These are phyloP conservation scores for Caenorhabditis becei DNA, from an alignment of 2,888 invertebrate genomes.

Conservation along the genomic window DNA sequence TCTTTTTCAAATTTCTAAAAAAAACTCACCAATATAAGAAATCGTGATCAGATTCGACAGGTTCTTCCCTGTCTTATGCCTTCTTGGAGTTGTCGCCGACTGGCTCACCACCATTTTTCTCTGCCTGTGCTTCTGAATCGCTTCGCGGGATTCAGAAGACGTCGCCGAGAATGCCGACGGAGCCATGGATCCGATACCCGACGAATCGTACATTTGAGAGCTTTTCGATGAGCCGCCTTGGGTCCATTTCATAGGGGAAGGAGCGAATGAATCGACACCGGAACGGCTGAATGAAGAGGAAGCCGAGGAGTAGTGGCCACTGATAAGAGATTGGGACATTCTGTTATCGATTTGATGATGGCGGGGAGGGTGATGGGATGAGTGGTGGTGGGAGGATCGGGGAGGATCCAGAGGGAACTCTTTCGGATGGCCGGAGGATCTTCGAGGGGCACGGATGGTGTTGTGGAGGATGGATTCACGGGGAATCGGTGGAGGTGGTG, in stretches of 20 bases:
- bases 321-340: conserved; percentile 49
- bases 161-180: conserved; percentile 65
- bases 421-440: conserved; percentile 17
- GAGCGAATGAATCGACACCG: conserved; percentile 43
- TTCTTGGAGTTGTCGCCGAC: conserved; percentile 35
- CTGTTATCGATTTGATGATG: conserved; percentile 54
- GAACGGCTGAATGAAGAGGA: conserved; percentile 19
- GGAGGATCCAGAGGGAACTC: conserved; percentile 24
- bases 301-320: conserved; percentile 17
- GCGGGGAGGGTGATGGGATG: neutral
- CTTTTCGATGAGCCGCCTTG: conserved; percentile 12
- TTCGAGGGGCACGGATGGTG: conserved; percentile 23
- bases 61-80: conserved; percentile 40
- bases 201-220: conserved; percentile 65
- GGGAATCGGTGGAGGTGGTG: conserved; percentile 6
- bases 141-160: conserved; percentile 38
- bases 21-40: conserved; percentile 53
- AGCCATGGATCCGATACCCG: conserved; percentile 69
- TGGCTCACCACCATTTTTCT: conserved; percentile 32
- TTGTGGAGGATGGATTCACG: conserved; percentile 25
- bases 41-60: conserved; percentile 56
- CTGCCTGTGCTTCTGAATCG: conserved; percentile 3
- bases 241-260: conserved; percentile 35
- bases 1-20: neutral
- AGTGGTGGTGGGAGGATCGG: neutral